phyloP scores from a whole-genome alignment of 2,888 invertebrate species.

The Scaptomyza reducta region DNA sequence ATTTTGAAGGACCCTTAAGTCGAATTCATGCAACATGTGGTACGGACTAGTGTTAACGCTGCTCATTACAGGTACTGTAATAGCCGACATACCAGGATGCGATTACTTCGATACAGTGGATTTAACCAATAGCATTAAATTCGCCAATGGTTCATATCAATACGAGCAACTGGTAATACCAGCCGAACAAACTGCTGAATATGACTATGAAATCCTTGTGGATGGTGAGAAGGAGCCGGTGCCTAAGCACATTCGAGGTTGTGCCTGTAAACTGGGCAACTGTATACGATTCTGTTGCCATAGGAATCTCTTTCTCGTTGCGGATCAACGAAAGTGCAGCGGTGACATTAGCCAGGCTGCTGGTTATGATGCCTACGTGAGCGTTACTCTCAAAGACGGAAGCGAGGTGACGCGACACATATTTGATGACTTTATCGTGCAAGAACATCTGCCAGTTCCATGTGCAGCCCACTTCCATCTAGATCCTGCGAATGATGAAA shows the following conservation, averaged over 20 bases:
- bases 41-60: neutral
- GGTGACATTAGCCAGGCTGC: neutral
- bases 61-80: neutral
- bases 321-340: constrained; percentile 18
- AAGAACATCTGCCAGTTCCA: constrained; percentile 39
- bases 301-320: constrained; percentile 11
- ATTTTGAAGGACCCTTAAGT: neutral
- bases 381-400: constrained; percentile 24
- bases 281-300: constrained; percentile 79
- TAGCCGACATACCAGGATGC: constrained; percentile 52
- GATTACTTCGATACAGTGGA: constrained; percentile 68
- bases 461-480: constrained; percentile 35
- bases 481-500: neutral
- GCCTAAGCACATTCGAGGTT: constrained; percentile 62
- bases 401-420: constrained; percentile 13
- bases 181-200: constrained; percentile 42
- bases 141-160: constrained; percentile 62
- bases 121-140: constrained; percentile 40
- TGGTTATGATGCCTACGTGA: constrained; percentile 26
- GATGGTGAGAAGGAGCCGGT: constrained; percentile 21
- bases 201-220: constrained; percentile 46
- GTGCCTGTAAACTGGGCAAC: constrained; percentile 69
- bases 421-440: constrained; percentile 38
- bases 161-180: constrained; percentile 66
- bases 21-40: constrained; percentile 8